These are phyloP conservation scores for Antheraea yamamai DNA, from an alignment of 2,888 invertebrate species.

Conservation along the genomic window DNA sequence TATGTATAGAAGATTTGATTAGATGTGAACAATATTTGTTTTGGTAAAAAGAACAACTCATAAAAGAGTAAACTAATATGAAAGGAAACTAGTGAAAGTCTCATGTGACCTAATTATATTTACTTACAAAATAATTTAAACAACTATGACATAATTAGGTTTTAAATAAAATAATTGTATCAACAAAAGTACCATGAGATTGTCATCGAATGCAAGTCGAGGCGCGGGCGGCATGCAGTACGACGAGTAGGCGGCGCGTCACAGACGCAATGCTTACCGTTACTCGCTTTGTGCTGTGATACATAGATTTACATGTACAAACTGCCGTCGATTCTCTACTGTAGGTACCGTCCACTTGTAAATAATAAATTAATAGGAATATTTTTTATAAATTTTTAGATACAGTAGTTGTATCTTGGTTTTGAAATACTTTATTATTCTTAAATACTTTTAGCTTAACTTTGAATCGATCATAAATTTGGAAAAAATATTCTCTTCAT, in stretches of 20 bases:
- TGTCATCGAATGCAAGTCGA: slow-evolving; percentile 36
- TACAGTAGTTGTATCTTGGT: not conserved
- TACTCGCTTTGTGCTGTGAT: slow-evolving; percentile 48
- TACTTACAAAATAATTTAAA: not conserved
- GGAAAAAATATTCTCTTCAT: not conserved
- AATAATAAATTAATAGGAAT: slow-evolving; percentile 5
- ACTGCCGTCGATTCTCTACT: slow-evolving; percentile 18
- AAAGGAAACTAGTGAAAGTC: no score
- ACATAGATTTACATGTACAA: slow-evolving; percentile 54
- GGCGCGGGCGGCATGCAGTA: slow-evolving; percentile 14
- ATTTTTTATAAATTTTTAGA: not conserved
- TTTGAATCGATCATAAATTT: not conserved
- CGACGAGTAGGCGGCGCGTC: slow-evolving; percentile 35
- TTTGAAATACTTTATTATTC: not conserved
- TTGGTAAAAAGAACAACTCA: no score
- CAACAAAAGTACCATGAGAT: slow-evolving; percentile 30
- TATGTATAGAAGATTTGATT: no score
- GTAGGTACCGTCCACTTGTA: slow-evolving; percentile 27
- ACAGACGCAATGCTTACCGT: slow-evolving; percentile 68
- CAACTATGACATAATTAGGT: not conserved
- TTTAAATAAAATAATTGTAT: slow-evolving; percentile 50
- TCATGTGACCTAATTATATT: no score
- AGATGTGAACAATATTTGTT: no score
- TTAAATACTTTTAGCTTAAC: not conserved
- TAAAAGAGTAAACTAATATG: no score